Conservation (phyloP, 2,888 invertebrate species). For the Autographa pulchrina region DNA sequence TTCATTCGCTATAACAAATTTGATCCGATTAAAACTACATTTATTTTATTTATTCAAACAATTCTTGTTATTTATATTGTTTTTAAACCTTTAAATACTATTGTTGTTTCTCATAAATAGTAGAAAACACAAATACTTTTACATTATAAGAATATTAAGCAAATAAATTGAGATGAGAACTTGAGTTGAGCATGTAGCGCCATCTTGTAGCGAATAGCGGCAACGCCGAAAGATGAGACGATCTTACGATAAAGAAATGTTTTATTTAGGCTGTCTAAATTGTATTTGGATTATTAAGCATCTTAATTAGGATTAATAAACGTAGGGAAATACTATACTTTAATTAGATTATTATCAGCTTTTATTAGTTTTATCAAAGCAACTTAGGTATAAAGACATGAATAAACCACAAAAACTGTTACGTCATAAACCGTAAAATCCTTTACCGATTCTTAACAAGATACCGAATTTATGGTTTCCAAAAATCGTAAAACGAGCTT, state of each 20-base stretch:
- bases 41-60: background rate
- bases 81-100: background rate
- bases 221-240: slow-evolving; percentile 30
- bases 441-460: slow-evolving; percentile 37
- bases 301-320: background rate
- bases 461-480: slow-evolving; percentile 43
- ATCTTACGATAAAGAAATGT: slow-evolving; percentile 1
- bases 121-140: background rate
- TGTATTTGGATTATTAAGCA: background rate
- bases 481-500: slow-evolving; percentile 32
- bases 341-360: background rate
- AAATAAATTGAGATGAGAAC: background rate
- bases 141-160: background rate
- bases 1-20: background rate
- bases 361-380: background rate
- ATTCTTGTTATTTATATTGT: background rate
- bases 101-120: background rate
- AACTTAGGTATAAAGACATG: background rate
- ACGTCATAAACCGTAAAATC: slow-evolving; percentile 21
- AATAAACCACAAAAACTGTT: background rate
- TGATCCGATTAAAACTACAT: background rate
- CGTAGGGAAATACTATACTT: background rate
- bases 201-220: slow-evolving; percentile 81
- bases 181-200: slow-evolving; percentile 55
- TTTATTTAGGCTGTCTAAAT: background rate